Conservation (phyloP, 2,888 invertebrate species). For the Metellina segmentata region DNA sequence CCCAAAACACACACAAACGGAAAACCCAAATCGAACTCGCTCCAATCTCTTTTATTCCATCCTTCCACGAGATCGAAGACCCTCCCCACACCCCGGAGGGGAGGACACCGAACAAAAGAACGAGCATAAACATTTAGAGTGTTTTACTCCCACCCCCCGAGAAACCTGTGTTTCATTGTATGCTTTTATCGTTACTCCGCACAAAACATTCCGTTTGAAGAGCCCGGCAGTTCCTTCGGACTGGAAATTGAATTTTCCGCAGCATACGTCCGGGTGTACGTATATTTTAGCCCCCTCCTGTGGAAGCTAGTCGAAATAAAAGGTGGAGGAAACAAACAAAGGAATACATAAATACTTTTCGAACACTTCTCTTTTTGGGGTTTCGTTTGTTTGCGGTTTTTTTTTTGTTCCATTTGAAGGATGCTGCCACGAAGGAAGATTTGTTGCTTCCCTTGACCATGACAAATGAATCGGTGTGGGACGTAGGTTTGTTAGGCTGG, state of each 20-base stretch:
- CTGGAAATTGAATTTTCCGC: neutral
- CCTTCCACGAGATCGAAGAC: neutral
- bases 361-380: neutral
- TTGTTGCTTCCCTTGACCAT: neutral
- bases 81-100: neutral
- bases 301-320: neutral
- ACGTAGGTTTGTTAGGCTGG: too few species aligned
- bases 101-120: slow-evolving; percentile 15
- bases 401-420: neutral
- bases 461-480: neutral
- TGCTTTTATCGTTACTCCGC: neutral
- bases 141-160: neutral
- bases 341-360: neutral
- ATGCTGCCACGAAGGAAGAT: neutral
- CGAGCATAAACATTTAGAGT: slow-evolving; percentile 39
- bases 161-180: slow-evolving; percentile 22
- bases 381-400: neutral
- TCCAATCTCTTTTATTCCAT: slow-evolving; percentile 12
- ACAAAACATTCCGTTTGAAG: neutral
- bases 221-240: neutral
- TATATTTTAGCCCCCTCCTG: neutral
- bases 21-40: neutral
- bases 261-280: too few species aligned
- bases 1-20: neutral
- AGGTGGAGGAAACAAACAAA: neutral